phyloP scores from a whole-genome alignment of 1,140 invertebrate species.

The Daktulosphaira vitifoliae region DNA sequence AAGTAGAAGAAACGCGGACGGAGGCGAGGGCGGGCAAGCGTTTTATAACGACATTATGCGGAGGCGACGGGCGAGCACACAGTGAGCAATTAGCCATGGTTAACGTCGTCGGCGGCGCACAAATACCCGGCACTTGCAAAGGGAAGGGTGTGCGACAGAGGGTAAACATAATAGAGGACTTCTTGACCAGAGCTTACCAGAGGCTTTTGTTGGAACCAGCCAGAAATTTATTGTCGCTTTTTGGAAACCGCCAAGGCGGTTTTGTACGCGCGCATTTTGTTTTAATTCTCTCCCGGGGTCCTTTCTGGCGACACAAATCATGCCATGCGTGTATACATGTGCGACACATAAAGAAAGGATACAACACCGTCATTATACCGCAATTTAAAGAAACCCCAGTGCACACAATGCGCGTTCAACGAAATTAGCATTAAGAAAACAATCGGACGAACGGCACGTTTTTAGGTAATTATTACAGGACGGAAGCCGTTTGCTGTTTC shows the following conservation, averaged over 20 bases:
- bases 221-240: background rate
- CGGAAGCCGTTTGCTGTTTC: too few species aligned
- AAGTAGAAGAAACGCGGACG: too few species aligned
- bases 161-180: conserved; percentile 6
- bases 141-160: background rate
- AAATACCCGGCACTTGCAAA: too few species aligned
- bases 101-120: background rate
- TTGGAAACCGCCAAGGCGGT: conserved; percentile 6
- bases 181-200: conserved; percentile 25
- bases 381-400: too few species aligned
- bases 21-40: too few species aligned
- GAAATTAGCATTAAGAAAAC: too few species aligned
- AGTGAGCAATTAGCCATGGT: conserved; percentile 23
- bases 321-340: too few species aligned
- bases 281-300: background rate
- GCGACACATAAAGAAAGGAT: too few species aligned
- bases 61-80: background rate
- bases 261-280: background rate
- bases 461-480: too few species aligned
- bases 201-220: background rate
- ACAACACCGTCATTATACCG: too few species aligned
- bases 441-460: too few species aligned
- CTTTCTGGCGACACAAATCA: background rate
- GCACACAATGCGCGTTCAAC: too few species aligned
- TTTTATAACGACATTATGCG: background rate